Conservation (phyloP, 2,888 invertebrate genomes). For the Tromatobia lineatoria region DNA sequence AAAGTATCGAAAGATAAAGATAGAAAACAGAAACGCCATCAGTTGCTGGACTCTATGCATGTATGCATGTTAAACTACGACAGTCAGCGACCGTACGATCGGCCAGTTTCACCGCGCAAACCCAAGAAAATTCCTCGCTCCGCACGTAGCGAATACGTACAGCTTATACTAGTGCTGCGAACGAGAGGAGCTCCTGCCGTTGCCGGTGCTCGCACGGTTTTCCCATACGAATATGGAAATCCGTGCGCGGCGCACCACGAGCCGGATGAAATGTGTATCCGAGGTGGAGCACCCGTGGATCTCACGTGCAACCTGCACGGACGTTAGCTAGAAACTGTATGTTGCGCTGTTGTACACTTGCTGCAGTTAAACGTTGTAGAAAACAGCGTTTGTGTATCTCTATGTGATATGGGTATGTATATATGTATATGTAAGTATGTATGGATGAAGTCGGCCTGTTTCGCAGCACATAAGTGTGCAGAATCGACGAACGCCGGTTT, state of each 20-base stretch:
- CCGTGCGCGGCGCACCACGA: constrained; percentile 40
- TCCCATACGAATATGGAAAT: constrained; percentile 78
- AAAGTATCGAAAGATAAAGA: background rate
- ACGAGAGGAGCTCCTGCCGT: constrained; percentile 36
- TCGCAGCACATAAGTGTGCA: background rate
- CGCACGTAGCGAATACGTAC: constrained; percentile 2
- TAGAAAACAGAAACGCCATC: background rate
- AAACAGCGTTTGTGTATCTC: constrained; percentile 12
- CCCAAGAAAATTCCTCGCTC: constrained; percentile 50
- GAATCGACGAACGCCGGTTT: constrained; percentile 30
- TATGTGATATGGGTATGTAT: background rate
- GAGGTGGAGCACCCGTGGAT: constrained; percentile 60
- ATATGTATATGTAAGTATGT: background rate
- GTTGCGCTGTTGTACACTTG: constrained; percentile 7
- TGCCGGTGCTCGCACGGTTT: constrained; percentile 59
- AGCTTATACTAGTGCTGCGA: background rate
- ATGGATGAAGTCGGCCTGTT: background rate
- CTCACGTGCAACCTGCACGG: constrained; percentile 51
- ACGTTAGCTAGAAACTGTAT: constrained; percentile 20
- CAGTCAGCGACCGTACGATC: constrained; percentile 33
- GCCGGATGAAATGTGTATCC: constrained; percentile 73
- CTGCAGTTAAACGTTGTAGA: constrained; percentile 22
- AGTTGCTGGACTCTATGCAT: background rate
- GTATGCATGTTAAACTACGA: constrained; percentile 41
- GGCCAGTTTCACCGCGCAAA: constrained; percentile 55